Evolutionary conservation across 2,113 vertebrate species (phyloP), one percentile per base, ranked within the genome.

Genomic region (Eulemur rufifrons): DNA sequence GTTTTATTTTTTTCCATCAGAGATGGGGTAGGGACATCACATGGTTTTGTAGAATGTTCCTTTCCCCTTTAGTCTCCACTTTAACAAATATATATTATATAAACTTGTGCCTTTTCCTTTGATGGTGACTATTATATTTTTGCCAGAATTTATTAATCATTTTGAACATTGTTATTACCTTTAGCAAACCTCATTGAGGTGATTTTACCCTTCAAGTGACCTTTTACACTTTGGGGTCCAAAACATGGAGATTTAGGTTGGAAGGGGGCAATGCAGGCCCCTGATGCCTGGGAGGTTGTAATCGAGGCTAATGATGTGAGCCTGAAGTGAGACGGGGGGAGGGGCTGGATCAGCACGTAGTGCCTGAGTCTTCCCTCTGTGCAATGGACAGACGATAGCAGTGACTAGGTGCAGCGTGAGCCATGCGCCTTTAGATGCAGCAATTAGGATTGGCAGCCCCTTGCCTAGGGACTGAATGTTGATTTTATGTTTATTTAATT

Each of bases 271-370:
- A 6, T 54, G 27, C 37, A 45, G 3, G 20, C 11, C 27, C 8
- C 12, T 32, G 23, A 6, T 14, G 47, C 37, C 1, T 5, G 10
- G 61, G 4, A 39, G 11, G 4, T 11, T 42, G 2, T 6, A 17
- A 52, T 37, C 23, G 42, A 87, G 52, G 27, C 25, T 54, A 20
- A 68, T 74, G 42, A n/a, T 7, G 25, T 56, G 54, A 56, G 54
- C 54, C 54, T 21, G 20, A 21, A 66, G 14, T 9, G 21, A 39
- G 34, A 50, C 12, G n/a, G 20, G 20, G 54, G 54, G 50, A 59
- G 37, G 54, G 32, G 17, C 0, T 37, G 39, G 25, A 7, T 2
- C 14, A 17, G 18, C 10, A 6, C 0, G 0, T 1, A 23, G 39
- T 61, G 18, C 34, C 52, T 2, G 10, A 12, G 15, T 20, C 25